Evolutionary conservation across 2,113 vertebrate species (phyloP).

Genomic region (Elephas maximus): DNA sequence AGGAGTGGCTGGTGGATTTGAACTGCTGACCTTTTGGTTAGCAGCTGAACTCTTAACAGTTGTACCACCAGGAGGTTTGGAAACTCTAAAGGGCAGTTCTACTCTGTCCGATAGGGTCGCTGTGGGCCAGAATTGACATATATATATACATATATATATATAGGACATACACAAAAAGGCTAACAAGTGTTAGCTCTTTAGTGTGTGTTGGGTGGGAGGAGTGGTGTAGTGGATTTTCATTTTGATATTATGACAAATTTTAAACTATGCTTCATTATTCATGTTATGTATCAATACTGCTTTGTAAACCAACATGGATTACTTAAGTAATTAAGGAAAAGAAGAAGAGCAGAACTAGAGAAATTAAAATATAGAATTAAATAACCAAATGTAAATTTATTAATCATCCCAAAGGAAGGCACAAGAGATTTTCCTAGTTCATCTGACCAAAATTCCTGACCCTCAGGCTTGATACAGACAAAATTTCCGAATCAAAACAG

Average conservation of each 20-base stretch:
- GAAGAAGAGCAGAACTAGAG: not conserved
- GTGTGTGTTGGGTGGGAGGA: not conserved
- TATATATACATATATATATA: no score
- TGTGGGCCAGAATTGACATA: no score
- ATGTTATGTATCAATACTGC: not conserved
- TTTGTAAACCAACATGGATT: conserved; percentile 19
- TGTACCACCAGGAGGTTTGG: no score
- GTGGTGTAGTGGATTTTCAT: not conserved
- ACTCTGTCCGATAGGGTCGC: no score
- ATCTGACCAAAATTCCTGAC: conserved; percentile 11
- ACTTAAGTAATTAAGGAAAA: not conserved
- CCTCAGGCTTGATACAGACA: not conserved
- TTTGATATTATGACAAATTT: conserved; percentile 29
- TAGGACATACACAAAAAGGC: not conserved
- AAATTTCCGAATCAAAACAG: not conserved
- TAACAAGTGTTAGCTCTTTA: not conserved
- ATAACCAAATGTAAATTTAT: not conserved
- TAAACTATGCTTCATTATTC: not conserved
- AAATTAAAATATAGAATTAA: conserved; percentile 22
- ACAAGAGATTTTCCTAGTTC: not conserved
- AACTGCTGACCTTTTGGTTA: no score
- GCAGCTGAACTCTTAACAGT: no score
- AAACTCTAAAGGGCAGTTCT: no score
- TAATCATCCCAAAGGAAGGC: not conserved
- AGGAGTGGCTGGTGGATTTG: no score